Conservation (phyloP, 2,797 vertebrate species). For the Myotis myotis region DNA sequence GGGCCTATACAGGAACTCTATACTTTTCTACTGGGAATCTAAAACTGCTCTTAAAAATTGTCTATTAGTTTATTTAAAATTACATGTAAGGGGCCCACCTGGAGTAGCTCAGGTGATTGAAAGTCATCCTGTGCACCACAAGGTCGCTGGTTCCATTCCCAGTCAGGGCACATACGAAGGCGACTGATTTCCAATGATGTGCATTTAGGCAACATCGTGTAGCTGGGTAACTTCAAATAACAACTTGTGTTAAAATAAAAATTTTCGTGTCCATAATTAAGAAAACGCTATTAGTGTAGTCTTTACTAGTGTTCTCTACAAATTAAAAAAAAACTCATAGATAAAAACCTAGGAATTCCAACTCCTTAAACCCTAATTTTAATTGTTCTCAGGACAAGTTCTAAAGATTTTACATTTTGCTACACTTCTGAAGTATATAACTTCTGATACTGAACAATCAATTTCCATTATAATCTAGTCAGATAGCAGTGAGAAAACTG, state of each 20-base stretch:
- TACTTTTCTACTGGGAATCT: not conserved
- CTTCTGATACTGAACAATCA: not conserved
- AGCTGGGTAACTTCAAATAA: not conserved
- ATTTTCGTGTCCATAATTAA: not conserved
- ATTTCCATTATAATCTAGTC: constrained; percentile 30
- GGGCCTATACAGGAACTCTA: not conserved
- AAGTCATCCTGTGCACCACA: not conserved
- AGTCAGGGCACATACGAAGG: not conserved
- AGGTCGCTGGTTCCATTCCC: not conserved
- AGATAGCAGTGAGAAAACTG: not conserved
- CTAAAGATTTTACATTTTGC: constrained; percentile 6
- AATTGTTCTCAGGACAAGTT: not conserved
- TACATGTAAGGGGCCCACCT: not conserved
- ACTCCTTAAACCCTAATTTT: not conserved
- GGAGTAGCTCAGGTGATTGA: not conserved
- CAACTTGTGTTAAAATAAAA: constrained; percentile 16
- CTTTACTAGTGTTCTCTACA: not conserved
- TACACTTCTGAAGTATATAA: not conserved
- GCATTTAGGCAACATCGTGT: not conserved
- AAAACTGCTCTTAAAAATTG: not conserved
- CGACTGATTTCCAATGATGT: not conserved
- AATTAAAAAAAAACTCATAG: not conserved
- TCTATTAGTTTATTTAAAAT: not conserved
- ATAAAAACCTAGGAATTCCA: constrained; percentile 47
- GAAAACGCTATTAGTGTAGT: not conserved